A percentile compares a stretch with the other conserved stretches of the same genome.
phyloP scores from a whole-genome alignment of 2,113 vertebrate genomes.

The Micromys minutus region DNA sequence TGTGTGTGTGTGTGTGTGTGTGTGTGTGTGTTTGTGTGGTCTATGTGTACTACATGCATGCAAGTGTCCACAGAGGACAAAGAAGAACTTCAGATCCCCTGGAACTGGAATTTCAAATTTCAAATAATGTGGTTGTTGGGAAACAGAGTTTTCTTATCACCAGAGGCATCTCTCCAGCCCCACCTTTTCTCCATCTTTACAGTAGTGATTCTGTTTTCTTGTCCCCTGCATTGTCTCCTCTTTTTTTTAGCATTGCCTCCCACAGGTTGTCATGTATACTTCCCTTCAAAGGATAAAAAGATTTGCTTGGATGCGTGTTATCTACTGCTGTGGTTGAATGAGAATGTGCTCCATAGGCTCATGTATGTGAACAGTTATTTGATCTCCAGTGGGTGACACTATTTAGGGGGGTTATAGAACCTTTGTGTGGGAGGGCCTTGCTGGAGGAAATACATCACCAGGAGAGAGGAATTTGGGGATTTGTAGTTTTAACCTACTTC shows the following conservation, averaged over 20 bases:
- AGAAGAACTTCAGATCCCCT: not conserved
- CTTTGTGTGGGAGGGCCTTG: not conserved
- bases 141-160: not conserved
- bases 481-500: not conserved
- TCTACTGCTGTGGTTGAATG: too few species aligned
- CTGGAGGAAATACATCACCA: not conserved
- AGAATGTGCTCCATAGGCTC: too few species aligned
- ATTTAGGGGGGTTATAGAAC: too few species aligned
- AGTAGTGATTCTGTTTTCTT: not conserved
- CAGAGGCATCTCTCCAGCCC: not conserved
- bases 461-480: not conserved
- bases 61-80: not conserved
- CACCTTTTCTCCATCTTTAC: conserved; percentile 16
- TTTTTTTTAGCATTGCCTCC: not conserved
- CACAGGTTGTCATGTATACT: not conserved
- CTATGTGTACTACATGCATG: not conserved
- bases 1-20: not conserved
- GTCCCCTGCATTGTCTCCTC: not conserved
- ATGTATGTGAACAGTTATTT: not conserved
- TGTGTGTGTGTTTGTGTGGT: not conserved
- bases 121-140: too few species aligned
- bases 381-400: not conserved
- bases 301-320: not conserved
- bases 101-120: not conserved
- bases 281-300: not conserved